A percentile compares a stretch with the other conserved stretches of the same genome.
phyloP scores from a whole-genome alignment of 2,888 invertebrate genomes.

The Barypeithes pellucidus region DNA sequence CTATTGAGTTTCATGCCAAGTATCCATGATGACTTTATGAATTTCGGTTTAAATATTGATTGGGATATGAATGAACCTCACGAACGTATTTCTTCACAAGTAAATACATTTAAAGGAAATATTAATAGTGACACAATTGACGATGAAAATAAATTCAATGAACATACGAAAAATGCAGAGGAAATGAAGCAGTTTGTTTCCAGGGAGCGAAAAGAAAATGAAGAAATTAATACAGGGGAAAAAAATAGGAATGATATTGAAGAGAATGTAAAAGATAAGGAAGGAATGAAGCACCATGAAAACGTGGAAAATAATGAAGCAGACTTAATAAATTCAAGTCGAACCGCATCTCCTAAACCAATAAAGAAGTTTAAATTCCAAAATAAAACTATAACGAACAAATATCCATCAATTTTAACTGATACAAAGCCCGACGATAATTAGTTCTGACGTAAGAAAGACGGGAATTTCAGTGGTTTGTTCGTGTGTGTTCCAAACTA shows the following conservation, averaged over 20 bases:
- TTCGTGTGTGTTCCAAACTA: neutral
- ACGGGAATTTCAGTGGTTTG: neutral
- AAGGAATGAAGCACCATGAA: neutral
- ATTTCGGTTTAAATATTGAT: conserved; percentile 64
- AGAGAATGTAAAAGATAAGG: neutral
- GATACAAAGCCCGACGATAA: neutral
- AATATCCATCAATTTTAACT: neutral
- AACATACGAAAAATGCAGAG: neutral
- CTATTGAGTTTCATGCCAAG: conserved; percentile 59
- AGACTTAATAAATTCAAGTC: neutral
- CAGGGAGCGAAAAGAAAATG: conserved; percentile 22
- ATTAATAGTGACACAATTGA: neutral
- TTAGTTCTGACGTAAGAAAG: neutral
- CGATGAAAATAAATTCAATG: neutral
- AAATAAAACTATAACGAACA: neutral
- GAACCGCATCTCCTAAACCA: neutral
- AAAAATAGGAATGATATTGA: neutral
- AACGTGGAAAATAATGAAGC: neutral
- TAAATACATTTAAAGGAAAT: neutral
- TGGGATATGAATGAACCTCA: conserved; percentile 60
- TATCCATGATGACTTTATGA: conserved; percentile 63
- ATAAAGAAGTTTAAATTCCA: neutral
- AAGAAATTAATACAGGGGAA: neutral
- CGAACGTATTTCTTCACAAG: neutral
- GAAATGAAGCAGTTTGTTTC: conserved; percentile 1